Evolutionary conservation across 2,888 invertebrate genomes (phyloP).

Genomic region (Diarsia rubi): DNA sequence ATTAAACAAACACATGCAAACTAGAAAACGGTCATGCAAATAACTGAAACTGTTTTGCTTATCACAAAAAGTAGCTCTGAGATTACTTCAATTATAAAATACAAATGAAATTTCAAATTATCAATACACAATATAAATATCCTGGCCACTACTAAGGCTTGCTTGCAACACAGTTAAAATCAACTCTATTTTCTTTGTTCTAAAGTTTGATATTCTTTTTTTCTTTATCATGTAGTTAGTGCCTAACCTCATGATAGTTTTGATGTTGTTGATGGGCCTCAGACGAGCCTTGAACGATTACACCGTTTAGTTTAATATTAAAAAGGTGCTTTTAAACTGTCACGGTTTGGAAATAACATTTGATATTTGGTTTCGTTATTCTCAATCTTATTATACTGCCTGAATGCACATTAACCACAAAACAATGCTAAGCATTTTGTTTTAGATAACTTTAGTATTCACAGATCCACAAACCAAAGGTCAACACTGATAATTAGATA

Average conservation of each 20-base stretch:
- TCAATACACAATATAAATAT: constrained; percentile 3
- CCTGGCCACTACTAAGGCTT: constrained; percentile 9
- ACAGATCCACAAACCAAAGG: too few species aligned
- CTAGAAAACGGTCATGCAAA: constrained; percentile 33
- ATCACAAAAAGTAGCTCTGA: constrained; percentile 75
- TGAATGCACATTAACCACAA: too few species aligned
- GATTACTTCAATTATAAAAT: constrained; percentile 50
- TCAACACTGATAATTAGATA: too few species aligned
- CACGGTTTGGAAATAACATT: neutral
- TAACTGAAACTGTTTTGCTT: constrained; percentile 78
- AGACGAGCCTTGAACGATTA: too few species aligned
- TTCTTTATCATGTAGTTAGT: too few species aligned
- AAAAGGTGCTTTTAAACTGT: neutral
- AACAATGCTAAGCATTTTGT: too few species aligned
- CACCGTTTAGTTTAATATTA: neutral
- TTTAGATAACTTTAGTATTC: too few species aligned
- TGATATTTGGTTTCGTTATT: too few species aligned
- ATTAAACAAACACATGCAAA: constrained; percentile 17
- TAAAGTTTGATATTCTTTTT: too few species aligned
- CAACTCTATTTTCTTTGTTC: neutral
- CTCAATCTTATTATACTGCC: too few species aligned
- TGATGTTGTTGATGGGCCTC: too few species aligned
- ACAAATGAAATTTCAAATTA: constrained; percentile 14
- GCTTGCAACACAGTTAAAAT: neutral
- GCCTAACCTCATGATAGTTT: too few species aligned